These are phyloP conservation scores for Rhabdomys pumilio DNA, from an alignment of 2,797 vertebrate genomes.

Conservation along the genomic window DNA sequence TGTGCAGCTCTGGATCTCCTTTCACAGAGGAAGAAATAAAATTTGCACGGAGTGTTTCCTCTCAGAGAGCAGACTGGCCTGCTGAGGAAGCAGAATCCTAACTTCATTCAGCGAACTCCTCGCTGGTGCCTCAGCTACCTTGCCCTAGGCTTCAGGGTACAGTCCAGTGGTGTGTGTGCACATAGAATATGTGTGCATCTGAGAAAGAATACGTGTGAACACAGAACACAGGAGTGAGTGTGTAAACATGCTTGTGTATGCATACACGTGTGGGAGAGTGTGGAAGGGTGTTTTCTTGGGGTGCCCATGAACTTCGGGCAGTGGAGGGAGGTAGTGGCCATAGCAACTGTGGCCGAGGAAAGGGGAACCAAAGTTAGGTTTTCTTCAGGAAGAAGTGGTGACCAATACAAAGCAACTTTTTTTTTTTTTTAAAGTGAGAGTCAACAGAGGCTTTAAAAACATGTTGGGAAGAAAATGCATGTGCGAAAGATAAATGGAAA, in stretches of 20 bases:
- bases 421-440: background rate
- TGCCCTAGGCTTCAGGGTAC: background rate
- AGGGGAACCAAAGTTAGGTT: accelerated
- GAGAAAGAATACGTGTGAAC: background rate
- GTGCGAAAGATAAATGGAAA: background rate
- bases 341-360: too few relatives aligned
- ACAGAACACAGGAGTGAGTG: too few relatives aligned
- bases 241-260: accelerated
- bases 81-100: background rate
- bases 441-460: accelerated
- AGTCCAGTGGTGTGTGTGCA: accelerated
- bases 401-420: accelerated
- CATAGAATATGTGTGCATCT: background rate
- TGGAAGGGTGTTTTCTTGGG: background rate
- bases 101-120: accelerated
- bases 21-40: background rate
- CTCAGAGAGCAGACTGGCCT: background rate
- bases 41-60: accelerated
- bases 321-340: too few relatives aligned
- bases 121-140: accelerated
- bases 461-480: background rate
- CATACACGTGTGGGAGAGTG: accelerated
- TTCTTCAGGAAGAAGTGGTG: background rate
- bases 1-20: background rate
- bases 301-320: background rate